Percentiles rank a stretch among this genome's conserved stretches.
phyloP scores from a whole-genome alignment of 1,140 invertebrate genomes.

The Caenorhabditis remanei region DNA sequence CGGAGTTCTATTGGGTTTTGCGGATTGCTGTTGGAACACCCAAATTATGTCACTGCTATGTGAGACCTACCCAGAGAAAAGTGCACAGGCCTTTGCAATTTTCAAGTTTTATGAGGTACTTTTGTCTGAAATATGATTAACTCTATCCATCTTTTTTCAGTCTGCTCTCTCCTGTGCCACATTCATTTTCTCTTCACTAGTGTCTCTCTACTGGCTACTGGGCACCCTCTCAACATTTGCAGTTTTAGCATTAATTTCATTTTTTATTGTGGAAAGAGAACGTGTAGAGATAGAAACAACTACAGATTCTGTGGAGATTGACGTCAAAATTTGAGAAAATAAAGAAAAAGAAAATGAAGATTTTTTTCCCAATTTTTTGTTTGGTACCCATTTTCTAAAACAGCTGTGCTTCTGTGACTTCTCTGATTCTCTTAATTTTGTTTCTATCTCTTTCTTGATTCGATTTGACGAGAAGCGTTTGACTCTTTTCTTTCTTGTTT shows the following conservation, averaged over 20 bases:
- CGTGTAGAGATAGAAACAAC: background rate
- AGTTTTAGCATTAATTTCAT: background rate
- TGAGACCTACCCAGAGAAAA: background rate
- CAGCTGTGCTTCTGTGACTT: too few species aligned
- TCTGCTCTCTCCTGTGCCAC: slow-evolving; percentile 89
- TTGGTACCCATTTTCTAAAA: too few species aligned
- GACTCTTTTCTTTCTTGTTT: too few species aligned
- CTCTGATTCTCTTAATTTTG: too few species aligned
- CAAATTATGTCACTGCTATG: slow-evolving; percentile 78
- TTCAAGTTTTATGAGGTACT: slow-evolving; percentile 87
- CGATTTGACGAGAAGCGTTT: too few species aligned
- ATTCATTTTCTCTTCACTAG: slow-evolving; percentile 88
- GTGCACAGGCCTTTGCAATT: slow-evolving; percentile 12
- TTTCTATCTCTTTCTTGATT: too few species aligned
- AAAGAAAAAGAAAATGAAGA: too few species aligned
- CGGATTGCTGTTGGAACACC: slow-evolving; percentile 95
- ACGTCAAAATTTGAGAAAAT: too few species aligned
- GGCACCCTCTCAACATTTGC: slow-evolving; percentile 81
- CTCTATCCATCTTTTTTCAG: slow-evolving; percentile 80
- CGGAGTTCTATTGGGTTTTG: slow-evolving; percentile 90
- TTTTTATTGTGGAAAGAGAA: slow-evolving; percentile 8
- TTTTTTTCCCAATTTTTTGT: too few species aligned
- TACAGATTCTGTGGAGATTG: too few species aligned
- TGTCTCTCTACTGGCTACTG: slow-evolving; percentile 86
- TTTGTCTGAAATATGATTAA: background rate